These are phyloP conservation scores for Strongylocentrotus purpuratus DNA, from an alignment of 35 echinoderm and acorn worm species.

Conservation along the genomic window DNA sequence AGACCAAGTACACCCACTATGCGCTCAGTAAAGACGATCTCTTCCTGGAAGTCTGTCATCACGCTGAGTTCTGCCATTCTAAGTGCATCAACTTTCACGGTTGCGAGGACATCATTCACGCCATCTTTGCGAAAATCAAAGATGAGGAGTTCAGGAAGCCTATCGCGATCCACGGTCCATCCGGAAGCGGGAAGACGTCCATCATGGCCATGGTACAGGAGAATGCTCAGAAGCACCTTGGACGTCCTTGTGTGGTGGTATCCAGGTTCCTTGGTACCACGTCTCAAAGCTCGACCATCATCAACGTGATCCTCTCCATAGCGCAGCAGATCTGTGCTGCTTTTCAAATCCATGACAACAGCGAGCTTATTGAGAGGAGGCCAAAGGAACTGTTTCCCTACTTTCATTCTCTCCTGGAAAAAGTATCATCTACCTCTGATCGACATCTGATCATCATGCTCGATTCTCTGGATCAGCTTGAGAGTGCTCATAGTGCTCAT, in stretches of 20 bases:
- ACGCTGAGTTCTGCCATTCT: slow-evolving; percentile 83
- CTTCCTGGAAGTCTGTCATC: slow-evolving; percentile 73
- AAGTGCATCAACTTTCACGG: slow-evolving; percentile 88
- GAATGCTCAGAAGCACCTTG: slow-evolving; percentile 58
- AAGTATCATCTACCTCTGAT: slow-evolving; percentile 64
- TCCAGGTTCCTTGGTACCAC: slow-evolving; percentile 89
- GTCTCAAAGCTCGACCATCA: slow-evolving; percentile 80
- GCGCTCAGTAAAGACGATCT: slow-evolving; percentile 69
- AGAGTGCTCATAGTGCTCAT: slow-evolving; percentile 72
- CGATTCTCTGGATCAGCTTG: slow-evolving; percentile 93
- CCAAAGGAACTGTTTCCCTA: slow-evolving; percentile 78
- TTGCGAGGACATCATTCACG: slow-evolving; percentile 73
- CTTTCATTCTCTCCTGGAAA: slow-evolving; percentile 70
- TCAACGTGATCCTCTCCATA: slow-evolving; percentile 71
- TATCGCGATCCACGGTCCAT: slow-evolving; percentile 71
- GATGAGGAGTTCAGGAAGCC: slow-evolving; percentile 51
- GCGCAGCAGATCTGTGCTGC: slow-evolving; percentile 74
- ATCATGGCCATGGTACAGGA: slow-evolving; percentile 87
- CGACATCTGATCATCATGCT: slow-evolving; percentile 78
- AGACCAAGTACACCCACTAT: slow-evolving; percentile 43
- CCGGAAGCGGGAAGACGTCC: slow-evolving; percentile 96
- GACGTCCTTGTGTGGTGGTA: slow-evolving; percentile 54
- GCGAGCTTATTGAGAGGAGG: slow-evolving; percentile 58
- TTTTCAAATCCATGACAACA: slow-evolving; percentile 58
- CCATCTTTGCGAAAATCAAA: slow-evolving; percentile 61